Base-by-base conservation (phyloP, 2,113 vertebrate species). In the Psammodynastes pulverulentus region DNA sequence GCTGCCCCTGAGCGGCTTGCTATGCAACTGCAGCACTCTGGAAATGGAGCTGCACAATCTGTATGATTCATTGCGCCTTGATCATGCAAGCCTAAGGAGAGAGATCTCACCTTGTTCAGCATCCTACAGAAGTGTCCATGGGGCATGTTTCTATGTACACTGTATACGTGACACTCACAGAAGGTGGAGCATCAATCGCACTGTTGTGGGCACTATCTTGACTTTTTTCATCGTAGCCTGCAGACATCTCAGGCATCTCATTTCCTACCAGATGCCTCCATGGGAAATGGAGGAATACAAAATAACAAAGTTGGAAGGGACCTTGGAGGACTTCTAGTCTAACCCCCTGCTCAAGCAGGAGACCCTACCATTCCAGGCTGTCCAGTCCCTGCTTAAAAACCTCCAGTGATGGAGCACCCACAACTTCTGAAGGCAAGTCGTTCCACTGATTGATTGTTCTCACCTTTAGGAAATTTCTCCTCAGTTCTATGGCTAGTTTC, bases 1-100 rank as follows among this genome's bases (percentile, higher is more conserved):
- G 94, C 95, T 94, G 94, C 95, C 95, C 45, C 0, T 94, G 95
- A 93, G 92, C 45, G 95, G 62, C 84, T 7, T 15, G 15, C 5
- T 45, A 9, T 24, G 8, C 13, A 3, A 62, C 9, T 15, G 51
- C 91, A 62, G n/a, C 72, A 43, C 26, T 0, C 1, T 3, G 0
- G 26, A 86, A 86, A 86, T 49, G 85, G 17, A 86, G 24, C 9
- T 4, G 26, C 45, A 29, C 21, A 6, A 72, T 19, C 67, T 34
- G n/a, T 34, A 7, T 34, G 67, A 39, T 34, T 72, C n/a, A 3
- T 79, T 21, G 67, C 34, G 7, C n/a, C n/a, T 39, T 4, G 17
- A 39, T 2, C n/a, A 19, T 5, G 39, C 19, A 21, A 53, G 34
- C 84, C 29, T 15, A 29, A 86, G 45, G 10, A 29, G 24, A 86